These are phyloP conservation scores for Campaea margaritaria DNA, from an alignment of 2,888 invertebrate species.

Conservation along the genomic window DNA sequence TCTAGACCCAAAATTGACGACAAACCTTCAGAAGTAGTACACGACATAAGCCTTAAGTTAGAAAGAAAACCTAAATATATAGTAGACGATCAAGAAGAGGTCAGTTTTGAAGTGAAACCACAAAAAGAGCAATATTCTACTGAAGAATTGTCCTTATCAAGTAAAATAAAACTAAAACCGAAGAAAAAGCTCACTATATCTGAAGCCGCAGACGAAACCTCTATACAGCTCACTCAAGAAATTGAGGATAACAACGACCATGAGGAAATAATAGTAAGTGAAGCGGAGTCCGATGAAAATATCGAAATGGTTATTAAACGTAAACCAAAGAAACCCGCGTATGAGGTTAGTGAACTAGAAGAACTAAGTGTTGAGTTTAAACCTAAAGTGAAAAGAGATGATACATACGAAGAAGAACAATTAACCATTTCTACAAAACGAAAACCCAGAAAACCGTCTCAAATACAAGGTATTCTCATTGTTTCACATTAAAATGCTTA, in stretches of 20 bases:
- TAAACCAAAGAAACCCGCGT: constrained; percentile 80
- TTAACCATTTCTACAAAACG: constrained; percentile 88
- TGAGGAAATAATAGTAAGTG: constrained; percentile 88
- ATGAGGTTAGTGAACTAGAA: constrained; percentile 87
- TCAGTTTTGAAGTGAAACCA: constrained; percentile 74
- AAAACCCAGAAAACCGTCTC: constrained; percentile 86
- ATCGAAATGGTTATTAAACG: constrained; percentile 80
- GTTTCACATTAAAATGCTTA: not conserved
- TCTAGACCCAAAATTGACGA: constrained; percentile 65
- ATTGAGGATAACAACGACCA: constrained; percentile 86
- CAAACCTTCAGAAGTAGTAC: constrained; percentile 78
- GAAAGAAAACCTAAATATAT: constrained; percentile 88
- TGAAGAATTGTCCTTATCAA: constrained; percentile 90
- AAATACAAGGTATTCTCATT: constrained; percentile 86
- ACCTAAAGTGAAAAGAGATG: constrained; percentile 69
- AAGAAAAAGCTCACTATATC: constrained; percentile 86
- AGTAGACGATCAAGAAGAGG: constrained; percentile 88
- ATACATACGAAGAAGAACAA: constrained; percentile 87
- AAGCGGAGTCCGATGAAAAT: constrained; percentile 86
- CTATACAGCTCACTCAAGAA: constrained; percentile 87
- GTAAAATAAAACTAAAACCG: constrained; percentile 88
- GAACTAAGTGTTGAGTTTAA: constrained; percentile 85
- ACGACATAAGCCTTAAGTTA: constrained; percentile 88
- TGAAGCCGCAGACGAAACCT: constrained; percentile 89
- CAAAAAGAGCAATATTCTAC: constrained; percentile 83